phyloP scores from a whole-genome alignment of 2,797 vertebrate genomes.

The Dipus sagitta region DNA sequence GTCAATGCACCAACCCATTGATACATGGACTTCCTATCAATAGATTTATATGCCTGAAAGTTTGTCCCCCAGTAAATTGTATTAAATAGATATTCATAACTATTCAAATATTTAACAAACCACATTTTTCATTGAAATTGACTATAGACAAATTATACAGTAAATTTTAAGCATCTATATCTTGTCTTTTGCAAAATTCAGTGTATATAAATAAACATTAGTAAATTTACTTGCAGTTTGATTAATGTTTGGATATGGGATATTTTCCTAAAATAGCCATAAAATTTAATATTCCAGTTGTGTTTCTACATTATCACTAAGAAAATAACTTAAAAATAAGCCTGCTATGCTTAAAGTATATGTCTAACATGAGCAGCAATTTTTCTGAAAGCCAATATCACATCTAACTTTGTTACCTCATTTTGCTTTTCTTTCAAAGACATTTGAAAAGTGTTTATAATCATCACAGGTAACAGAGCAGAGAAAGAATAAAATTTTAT shows the following conservation, averaged over 20 bases:
- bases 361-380: neutral
- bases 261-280: neutral
- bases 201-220: neutral
- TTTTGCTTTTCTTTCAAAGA: neutral
- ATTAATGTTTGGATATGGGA: neutral
- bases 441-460: neutral
- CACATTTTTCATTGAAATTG: neutral
- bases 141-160: neutral
- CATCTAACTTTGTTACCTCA: neutral
- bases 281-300: neutral
- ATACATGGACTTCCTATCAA: neutral
- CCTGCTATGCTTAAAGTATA: neutral
- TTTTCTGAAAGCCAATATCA: neutral
- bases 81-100: neutral
- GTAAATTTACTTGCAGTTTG: neutral
- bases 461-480: neutral
- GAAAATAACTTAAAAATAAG: neutral
- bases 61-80: neutral
- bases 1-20: neutral
- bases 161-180: neutral
- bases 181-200: neutral
- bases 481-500: neutral
- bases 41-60: neutral
- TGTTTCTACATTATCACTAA: neutral
- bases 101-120: neutral